phyloP scores from a whole-genome alignment of 2,888 invertebrate genomes.

The Dexiosoma caninum region DNA sequence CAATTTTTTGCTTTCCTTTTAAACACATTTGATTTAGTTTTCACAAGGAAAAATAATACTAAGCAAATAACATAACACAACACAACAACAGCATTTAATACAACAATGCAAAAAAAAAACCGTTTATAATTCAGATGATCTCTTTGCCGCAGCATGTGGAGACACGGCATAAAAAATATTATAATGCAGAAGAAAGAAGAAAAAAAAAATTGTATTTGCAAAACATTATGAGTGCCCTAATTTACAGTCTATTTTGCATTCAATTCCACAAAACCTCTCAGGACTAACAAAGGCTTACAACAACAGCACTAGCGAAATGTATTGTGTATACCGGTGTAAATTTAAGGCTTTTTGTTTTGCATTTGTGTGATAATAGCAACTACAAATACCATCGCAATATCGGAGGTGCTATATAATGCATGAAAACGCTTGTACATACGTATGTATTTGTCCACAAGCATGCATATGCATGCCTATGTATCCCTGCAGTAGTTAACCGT shows the following conservation, averaged over 20 bases:
- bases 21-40: conserved; percentile 32
- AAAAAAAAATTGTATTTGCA: conserved; percentile 50
- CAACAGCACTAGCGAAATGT: background rate
- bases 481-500: background rate
- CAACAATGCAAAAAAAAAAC: background rate
- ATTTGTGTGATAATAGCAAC: conserved; percentile 17
- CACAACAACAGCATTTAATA: background rate
- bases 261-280: conserved; percentile 48
- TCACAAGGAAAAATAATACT: background rate
- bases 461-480: background rate
- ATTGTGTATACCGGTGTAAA: background rate
- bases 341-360: conserved; percentile 2
- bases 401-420: conserved; percentile 19
- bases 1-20: background rate
- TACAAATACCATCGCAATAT: background rate
- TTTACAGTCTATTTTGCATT: conserved; percentile 70
- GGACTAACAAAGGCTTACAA: conserved; percentile 55
- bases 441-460: too few species aligned
- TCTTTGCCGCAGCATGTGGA: conserved; percentile 44
- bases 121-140: conserved; percentile 34
- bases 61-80: background rate
- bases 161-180: background rate
- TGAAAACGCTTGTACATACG: background rate
- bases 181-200: conserved; percentile 18
- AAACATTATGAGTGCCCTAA: conserved; percentile 69